Base-by-base conservation (phyloP, 2,113 vertebrate genomes). In the Corvus moneduloides region DNA sequence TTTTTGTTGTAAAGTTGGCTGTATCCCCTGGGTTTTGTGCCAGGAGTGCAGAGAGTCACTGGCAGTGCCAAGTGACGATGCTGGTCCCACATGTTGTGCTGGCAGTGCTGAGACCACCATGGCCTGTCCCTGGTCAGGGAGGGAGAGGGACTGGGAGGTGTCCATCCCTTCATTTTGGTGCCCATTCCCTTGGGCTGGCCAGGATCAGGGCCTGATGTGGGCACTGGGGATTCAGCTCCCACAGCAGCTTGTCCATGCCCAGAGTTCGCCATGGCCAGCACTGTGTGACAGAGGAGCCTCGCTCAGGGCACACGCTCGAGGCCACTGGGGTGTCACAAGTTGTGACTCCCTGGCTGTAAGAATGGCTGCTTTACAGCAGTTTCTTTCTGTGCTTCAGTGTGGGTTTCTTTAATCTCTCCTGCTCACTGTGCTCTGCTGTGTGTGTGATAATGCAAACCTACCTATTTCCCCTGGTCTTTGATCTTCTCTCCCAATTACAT, bases 151-250 rank as follows among this genome's bases (percentile, higher is more conserved):
- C 41, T 66, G 52, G 56, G 24, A 48, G 30, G 9, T 46, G 28
- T 82, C 54, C 46, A 16, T 67, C 77, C 37, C 43, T 63, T 64
- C 27, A 1, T 44, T n/a, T 46, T 58, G 66, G 27, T 6, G 7
- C 16, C 81, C 32, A 10, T 84, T 24, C 63, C 27, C 16, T 51
- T 23, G 73, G 15, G 46, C 18, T 74, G 52, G 28, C 58, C n/a
- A 35, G 77, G 33, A 52, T 33, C 43, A 23, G 68, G 46, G 69
- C 15, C 39, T 1, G 3, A 4, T 1, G 0, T 37, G 41, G 33
- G 55, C 66, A 12, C 35, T 1, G 0, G 16, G 33, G 16, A 10
- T 61, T 52, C 0, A 0, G 11, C 30, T 48, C 59, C 1, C 4
- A 17, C 49, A 80, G 51, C 54, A n/a, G 26, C 26, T 58, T 15